These are phyloP conservation scores for Ochlodes sylvanus DNA, from an alignment of 2,888 invertebrate species.

Conservation along the genomic window DNA sequence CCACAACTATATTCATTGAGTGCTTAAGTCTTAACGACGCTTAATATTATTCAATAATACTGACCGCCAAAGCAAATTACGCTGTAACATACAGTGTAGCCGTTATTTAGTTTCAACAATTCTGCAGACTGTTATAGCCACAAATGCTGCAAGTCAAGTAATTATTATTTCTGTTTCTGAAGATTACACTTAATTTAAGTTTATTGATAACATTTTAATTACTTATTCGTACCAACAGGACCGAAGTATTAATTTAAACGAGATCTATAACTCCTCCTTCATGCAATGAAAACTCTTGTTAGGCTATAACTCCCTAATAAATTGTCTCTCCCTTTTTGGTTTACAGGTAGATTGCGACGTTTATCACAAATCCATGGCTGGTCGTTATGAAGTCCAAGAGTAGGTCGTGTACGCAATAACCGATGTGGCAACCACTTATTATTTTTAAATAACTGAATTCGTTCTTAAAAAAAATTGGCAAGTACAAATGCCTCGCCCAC, in stretches of 20 bases:
- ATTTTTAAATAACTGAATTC: no score
- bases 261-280: neutral
- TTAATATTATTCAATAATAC: slow-evolving; percentile 69
- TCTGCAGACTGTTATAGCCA: slow-evolving; percentile 1
- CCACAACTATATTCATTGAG: slow-evolving; percentile 58
- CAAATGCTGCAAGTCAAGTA: slow-evolving; percentile 3
- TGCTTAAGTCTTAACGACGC: slow-evolving; percentile 63
- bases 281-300: slow-evolving; percentile 14
- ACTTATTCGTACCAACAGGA: neutral
- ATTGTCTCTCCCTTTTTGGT: slow-evolving; percentile 25
- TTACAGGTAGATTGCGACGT: slow-evolving; percentile 19
- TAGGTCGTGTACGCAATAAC: slow-evolving; percentile 7
- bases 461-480: no score
- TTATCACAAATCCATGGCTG: slow-evolving; percentile 13
- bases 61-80: slow-evolving; percentile 57
- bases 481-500: neutral
- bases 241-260: neutral
- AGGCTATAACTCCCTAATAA: slow-evolving; percentile 19
- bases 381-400: neutral
- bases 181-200: neutral
- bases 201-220: neutral
- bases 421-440: neutral
- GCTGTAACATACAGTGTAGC: slow-evolving; percentile 42
- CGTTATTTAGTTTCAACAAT: slow-evolving; percentile 12
- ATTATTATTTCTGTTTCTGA: no score